Evolutionary conservation across 2,797 vertebrate species (phyloP).

Genomic region (Pseudochirops cupreus): DNA sequence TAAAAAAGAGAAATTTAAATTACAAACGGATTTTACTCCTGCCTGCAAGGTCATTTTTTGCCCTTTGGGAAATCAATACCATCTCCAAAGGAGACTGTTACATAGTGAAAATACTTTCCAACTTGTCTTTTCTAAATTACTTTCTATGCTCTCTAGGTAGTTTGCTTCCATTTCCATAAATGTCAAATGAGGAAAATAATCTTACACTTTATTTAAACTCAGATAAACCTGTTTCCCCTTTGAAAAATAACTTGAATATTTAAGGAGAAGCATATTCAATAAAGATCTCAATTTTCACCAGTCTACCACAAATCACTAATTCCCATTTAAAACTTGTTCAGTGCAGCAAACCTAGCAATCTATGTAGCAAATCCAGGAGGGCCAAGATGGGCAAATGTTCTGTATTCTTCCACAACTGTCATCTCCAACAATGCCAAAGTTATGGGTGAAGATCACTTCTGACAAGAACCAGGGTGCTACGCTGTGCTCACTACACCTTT

Average conservation of each 20-base stretch:
- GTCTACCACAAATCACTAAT: background rate
- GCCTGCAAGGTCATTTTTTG: conserved; percentile 47
- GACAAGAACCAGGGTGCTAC: background rate
- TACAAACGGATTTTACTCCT: background rate
- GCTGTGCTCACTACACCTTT: background rate
- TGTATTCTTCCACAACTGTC: background rate
- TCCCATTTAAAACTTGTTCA: background rate
- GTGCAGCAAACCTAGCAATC: background rate
- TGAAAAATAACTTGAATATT: background rate
- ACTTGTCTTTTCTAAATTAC: conserved; percentile 53
- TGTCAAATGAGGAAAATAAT: conserved; percentile 35
- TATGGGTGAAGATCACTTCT: background rate
- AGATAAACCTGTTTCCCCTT: conserved; percentile 23
- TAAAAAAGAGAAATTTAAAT: background rate
- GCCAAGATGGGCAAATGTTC: background rate
- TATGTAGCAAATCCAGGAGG: background rate
- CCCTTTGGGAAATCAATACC: conserved; percentile 38
- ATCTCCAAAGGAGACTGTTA: conserved; percentile 30
- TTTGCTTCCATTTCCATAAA: conserved; percentile 35
- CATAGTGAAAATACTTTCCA: conserved; percentile 46
- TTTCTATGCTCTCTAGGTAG: conserved; percentile 35
- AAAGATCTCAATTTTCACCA: background rate
- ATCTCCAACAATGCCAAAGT: background rate
- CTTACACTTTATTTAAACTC: background rate
- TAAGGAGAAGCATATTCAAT: background rate